These are phyloP conservation scores for Cyaniris semiargus DNA, from an alignment of 2,888 invertebrate genomes.

Conservation along the genomic window DNA sequence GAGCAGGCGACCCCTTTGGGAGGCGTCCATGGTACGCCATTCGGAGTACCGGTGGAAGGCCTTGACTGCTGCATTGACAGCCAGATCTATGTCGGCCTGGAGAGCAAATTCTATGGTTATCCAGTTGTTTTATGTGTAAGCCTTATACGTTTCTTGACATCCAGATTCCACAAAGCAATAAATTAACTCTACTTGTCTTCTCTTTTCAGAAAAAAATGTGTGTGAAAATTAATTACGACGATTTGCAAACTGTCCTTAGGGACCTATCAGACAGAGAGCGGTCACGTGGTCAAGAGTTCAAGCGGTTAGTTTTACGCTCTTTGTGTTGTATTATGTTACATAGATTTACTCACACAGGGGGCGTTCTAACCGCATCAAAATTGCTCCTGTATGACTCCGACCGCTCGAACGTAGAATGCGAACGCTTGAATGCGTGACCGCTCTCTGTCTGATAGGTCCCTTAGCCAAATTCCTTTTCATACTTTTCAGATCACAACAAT, in stretches of 20 bases:
- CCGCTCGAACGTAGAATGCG: too few species aligned
- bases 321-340: too few species aligned
- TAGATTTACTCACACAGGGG: too few species aligned
- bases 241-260: background rate
- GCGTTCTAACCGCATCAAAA: too few species aligned
- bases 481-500: background rate
- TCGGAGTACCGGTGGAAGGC: constrained; percentile 87
- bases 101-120: constrained; percentile 33
- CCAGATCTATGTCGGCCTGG: constrained; percentile 89
- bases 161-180: background rate
- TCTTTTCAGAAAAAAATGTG: background rate
- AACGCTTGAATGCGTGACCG: too few species aligned
- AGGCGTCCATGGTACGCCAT: constrained; percentile 92
- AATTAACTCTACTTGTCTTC: background rate
- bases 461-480: background rate
- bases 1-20: constrained; percentile 87
- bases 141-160: background rate
- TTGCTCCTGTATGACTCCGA: too few species aligned
- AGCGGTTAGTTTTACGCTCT: too few species aligned
- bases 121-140: background rate
- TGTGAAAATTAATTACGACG: background rate
- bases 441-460: too few species aligned
- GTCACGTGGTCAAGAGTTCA: too few species aligned
- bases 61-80: constrained; percentile 88
- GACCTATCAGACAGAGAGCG: too few species aligned